Conservation (phyloP, 2,113 vertebrate genomes). For the Bufo gargarizans region DNA sequence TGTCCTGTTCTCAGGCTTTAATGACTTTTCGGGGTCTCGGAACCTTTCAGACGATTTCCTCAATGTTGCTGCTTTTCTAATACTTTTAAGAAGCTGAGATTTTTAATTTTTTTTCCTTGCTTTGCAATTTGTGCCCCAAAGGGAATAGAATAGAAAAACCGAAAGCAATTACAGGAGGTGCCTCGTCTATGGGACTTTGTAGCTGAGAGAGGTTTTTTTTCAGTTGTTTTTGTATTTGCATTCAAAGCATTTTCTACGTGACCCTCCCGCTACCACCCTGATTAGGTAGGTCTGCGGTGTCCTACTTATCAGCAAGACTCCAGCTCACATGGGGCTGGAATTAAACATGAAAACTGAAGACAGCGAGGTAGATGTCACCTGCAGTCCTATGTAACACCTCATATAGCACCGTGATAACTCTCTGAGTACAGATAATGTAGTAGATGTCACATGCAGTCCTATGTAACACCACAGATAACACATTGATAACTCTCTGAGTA, state of each 20-base stretch:
- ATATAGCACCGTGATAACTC: too few relatives aligned
- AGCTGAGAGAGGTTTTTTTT: background rate
- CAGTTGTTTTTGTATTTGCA: background rate
- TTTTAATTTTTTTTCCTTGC: background rate
- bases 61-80: background rate
- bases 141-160: conserved; percentile 23
- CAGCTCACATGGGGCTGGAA: too few relatives aligned
- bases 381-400: too few relatives aligned
- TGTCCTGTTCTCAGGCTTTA: background rate
- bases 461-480: too few relatives aligned
- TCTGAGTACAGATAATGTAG: too few relatives aligned
- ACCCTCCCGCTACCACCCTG: too few relatives aligned
- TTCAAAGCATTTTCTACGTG: background rate
- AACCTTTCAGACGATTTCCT: conserved; percentile 17
- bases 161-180: conserved; percentile 9
- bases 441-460: too few relatives aligned
- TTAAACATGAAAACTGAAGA: too few relatives aligned
- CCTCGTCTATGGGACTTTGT: background rate
- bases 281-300: background rate
- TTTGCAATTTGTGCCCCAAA: background rate
- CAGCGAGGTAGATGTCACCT: too few relatives aligned
- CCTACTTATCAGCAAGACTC: background rate
- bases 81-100: background rate
- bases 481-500: too few relatives aligned
- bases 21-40: background rate